phyloP scores from a whole-genome alignment of 2,113 vertebrate genomes.

The Ptilorrhoa leucosticta region DNA sequence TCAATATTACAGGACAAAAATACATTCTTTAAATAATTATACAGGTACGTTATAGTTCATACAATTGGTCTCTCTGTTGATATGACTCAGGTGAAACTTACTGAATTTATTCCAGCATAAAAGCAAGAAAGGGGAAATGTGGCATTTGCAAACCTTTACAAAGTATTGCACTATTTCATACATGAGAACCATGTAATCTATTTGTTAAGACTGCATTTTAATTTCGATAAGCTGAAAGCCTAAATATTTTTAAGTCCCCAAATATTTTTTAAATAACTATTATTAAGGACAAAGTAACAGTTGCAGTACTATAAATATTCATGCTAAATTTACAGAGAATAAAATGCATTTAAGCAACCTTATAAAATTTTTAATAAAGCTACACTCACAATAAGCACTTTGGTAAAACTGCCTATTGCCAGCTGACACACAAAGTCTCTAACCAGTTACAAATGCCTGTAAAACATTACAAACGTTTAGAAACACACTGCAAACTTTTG shows the following conservation, averaged over 20 bases:
- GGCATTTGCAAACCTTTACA: not conserved
- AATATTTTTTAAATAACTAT: not conserved
- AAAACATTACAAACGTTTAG: not conserved
- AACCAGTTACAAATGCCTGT: not conserved
- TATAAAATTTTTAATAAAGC: slow-evolving; percentile 12
- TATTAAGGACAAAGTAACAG: slow-evolving; percentile 25
- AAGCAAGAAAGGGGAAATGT: not conserved
- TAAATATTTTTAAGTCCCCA: not conserved
- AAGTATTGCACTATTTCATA: not conserved
- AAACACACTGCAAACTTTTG: not conserved
- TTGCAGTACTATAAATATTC: slow-evolving; percentile 44
- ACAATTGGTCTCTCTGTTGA: not conserved
- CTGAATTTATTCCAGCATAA: not conserved
- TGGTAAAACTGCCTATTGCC: not conserved
- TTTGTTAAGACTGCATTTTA: not conserved
- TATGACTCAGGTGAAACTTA: not conserved
- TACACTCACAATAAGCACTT: not conserved
- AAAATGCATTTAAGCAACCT: slow-evolving; percentile 16
- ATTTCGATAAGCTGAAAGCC: slow-evolving; percentile 3
- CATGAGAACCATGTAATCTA: not conserved
- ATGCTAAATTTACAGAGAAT: slow-evolving; percentile 32
- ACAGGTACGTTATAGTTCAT: not conserved
- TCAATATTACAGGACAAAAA: not conserved
- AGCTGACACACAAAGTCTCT: not conserved
- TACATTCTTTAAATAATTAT: not conserved